Percentiles rank a stretch among this genome's conserved stretches.
These are phyloP conservation scores for Agrilus mali DNA, from an alignment of 2,888 invertebrate genomes.

Conservation along the genomic window DNA sequence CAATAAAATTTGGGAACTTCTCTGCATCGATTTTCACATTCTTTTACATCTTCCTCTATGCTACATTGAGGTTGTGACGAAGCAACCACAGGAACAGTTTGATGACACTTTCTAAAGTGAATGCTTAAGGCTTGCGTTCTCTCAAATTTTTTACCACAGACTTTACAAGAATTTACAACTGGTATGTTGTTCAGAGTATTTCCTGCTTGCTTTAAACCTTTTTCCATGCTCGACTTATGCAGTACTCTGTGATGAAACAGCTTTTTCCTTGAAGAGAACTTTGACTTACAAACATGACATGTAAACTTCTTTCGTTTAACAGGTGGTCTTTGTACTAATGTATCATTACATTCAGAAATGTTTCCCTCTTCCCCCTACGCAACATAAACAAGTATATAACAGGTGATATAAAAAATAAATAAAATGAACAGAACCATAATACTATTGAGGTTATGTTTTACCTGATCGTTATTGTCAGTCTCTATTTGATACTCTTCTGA, in stretches of 20 bases:
- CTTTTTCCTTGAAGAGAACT: conserved; percentile 9
- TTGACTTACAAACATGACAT: conserved; percentile 9
- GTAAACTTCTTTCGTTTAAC: conserved; percentile 8
- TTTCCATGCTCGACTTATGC: conserved; percentile 5
- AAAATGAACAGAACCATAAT: neutral
- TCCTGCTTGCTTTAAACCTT: too few species aligned
- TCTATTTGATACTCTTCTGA: conserved; percentile 1
- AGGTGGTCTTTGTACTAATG: neutral
- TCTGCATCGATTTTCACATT: too few species aligned
- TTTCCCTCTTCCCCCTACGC: neutral
- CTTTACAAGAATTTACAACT: conserved; percentile 7
- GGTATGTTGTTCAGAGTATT: too few species aligned
- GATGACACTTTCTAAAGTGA: conserved; percentile 12
- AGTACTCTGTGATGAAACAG: conserved; percentile 8
- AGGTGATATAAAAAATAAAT: neutral
- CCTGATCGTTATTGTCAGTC: too few species aligned
- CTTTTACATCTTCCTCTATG: too few species aligned
- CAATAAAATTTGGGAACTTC: conserved; percentile 11
- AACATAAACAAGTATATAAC: neutral
- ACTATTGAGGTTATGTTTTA: conserved; percentile 1
- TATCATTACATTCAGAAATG: neutral
- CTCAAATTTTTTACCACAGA: conserved; percentile 12
- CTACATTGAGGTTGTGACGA: too few species aligned
- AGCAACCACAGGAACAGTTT: neutral
- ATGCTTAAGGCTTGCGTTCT: conserved; percentile 11